Conservation (phyloP, 2,113 vertebrate species). For the Sakesphorus luctuosus region DNA sequence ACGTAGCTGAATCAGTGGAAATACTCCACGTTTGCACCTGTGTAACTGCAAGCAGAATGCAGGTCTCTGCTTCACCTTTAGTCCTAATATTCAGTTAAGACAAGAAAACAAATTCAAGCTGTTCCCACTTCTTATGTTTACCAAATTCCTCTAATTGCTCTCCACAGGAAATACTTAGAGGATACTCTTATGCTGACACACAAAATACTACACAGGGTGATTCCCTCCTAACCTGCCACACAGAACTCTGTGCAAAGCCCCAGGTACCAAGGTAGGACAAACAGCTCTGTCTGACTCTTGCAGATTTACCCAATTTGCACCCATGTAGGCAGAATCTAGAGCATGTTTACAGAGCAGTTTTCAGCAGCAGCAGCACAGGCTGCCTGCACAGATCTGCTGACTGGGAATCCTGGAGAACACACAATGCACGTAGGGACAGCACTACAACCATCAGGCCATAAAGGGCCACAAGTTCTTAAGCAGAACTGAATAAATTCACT, state of each 20-base stretch:
- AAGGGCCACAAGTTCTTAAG: background rate
- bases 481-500: conserved; percentile 21
- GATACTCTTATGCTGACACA: background rate
- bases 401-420: background rate
- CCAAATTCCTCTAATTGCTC: conserved; percentile 56
- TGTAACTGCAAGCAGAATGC: background rate
- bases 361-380: background rate
- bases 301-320: background rate
- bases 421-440: rapidly evolving
- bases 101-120: conserved; percentile 34
- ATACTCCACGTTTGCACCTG: conserved; percentile 16
- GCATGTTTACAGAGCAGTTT: background rate
- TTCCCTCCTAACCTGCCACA: background rate
- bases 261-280: background rate
- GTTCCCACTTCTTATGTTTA: conserved; percentile 66
- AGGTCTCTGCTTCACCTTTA: background rate
- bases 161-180: conserved; percentile 11
- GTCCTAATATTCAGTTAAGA: background rate
- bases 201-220: background rate
- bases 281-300: background rate
- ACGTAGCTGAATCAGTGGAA: background rate
- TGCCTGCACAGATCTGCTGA: background rate
- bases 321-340: background rate
- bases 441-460: background rate
- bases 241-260: background rate